Percentiles rank a stretch among this genome's conserved stretches.
phyloP scores from a whole-genome alignment of 2,113 vertebrate genomes.

The Carassius auratus region DNA sequence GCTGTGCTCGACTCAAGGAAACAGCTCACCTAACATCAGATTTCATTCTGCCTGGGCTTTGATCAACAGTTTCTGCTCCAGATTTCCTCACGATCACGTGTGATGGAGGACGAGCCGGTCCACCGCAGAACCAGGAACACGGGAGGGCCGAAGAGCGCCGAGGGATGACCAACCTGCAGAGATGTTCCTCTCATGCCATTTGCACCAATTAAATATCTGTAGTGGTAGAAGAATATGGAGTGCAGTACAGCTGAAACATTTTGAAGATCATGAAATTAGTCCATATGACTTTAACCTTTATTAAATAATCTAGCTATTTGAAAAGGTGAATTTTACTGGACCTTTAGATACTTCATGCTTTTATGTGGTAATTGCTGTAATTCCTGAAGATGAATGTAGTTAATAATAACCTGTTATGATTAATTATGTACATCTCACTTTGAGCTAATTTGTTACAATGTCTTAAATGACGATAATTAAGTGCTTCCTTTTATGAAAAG shows the following conservation, averaged over 20 bases:
- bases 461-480: too few relatives aligned
- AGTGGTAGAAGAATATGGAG: background rate
- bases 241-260: background rate
- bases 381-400: too few relatives aligned
- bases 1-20: conserved; percentile 29
- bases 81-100: conserved; percentile 41
- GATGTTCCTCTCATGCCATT: background rate
- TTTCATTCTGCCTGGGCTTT: conserved; percentile 67
- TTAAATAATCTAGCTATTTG: too few relatives aligned
- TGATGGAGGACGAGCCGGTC: conserved; percentile 57
- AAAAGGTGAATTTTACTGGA: too few relatives aligned
- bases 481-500: too few relatives aligned
- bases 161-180: background rate
- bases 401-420: too few relatives aligned
- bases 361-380: too few relatives aligned
- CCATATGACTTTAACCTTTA: too few relatives aligned
- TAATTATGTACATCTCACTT: too few relatives aligned
- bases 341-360: too few relatives aligned
- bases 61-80: conserved; percentile 61
- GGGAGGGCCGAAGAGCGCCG: background rate
- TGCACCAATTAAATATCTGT: background rate
- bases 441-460: too few relatives aligned
- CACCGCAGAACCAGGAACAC: conserved; percentile 59
- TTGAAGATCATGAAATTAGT: too few relatives aligned
- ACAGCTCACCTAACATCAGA: conserved; percentile 55